phyloP scores from a whole-genome alignment of 1,140 invertebrate species.

The Patella vulgata region DNA sequence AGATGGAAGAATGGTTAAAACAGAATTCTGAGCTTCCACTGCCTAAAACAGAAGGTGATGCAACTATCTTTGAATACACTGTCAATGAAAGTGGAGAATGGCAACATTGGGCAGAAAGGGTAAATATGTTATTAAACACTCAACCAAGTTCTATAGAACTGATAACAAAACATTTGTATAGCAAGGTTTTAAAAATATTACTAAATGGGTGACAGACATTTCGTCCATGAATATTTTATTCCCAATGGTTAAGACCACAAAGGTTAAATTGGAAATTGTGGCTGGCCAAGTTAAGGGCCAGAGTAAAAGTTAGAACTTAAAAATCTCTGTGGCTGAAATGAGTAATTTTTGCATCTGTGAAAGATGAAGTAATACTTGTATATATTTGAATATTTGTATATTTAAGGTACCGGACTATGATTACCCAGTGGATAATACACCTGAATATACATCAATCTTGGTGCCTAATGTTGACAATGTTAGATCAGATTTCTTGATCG shows the following conservation, averaged over 20 bases:
- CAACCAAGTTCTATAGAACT: background rate
- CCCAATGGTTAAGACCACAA: no score
- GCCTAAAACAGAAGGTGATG: slow-evolving; percentile 55
- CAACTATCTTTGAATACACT: slow-evolving; percentile 86
- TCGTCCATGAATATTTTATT: no score
- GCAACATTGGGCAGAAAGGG: slow-evolving; percentile 83
- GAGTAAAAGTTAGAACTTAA: no score
- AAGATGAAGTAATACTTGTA: no score
- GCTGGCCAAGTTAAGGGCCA: no score
- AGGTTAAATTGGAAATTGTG: no score
- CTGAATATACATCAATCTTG: slow-evolving; percentile 90
- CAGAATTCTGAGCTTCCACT: slow-evolving; percentile 50
- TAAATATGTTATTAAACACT: slow-evolving; percentile 26
- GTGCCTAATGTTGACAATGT: slow-evolving; percentile 96
- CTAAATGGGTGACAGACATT: no score
- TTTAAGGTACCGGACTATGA: slow-evolving; percentile 81
- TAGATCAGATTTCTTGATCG: slow-evolving; percentile 89
- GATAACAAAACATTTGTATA: no score
- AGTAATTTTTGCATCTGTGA: no score
- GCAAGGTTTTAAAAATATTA: no score
- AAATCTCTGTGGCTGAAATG: no score
- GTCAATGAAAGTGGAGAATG: slow-evolving; percentile 84
- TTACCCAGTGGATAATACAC: slow-evolving; percentile 85
- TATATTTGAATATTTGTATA: background rate
- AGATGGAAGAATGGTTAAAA: slow-evolving; percentile 61